Conservation (phyloP, 2,888 invertebrate species). For the Leptarthrus brevirostris region DNA sequence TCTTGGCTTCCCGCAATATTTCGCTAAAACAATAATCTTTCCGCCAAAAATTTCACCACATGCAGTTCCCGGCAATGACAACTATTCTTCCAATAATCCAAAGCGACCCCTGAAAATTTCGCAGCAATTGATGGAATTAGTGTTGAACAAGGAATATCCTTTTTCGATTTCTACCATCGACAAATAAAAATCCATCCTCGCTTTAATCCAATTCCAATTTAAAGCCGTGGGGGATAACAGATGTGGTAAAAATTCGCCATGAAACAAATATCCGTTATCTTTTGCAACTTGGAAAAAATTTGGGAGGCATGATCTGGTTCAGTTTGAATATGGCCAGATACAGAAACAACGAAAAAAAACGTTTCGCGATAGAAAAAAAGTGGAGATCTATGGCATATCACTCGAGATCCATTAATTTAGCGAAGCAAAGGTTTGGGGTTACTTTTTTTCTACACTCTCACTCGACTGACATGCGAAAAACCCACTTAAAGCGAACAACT, state of each 20-base stretch:
- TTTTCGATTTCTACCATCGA: too few relatives aligned
- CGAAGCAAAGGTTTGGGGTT: background rate
- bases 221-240: too few relatives aligned
- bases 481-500: constrained; percentile 41
- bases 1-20: too few relatives aligned
- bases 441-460: background rate
- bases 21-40: too few relatives aligned
- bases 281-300: background rate
- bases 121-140: too few relatives aligned
- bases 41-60: too few relatives aligned
- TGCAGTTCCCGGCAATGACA: too few relatives aligned
- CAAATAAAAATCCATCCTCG: too few relatives aligned
- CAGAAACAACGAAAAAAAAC: constrained; percentile 13
- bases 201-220: too few relatives aligned
- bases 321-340: constrained; percentile 16
- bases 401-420: constrained; percentile 44
- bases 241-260: background rate
- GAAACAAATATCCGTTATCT: background rate
- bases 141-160: too few relatives aligned
- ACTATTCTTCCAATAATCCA: too few relatives aligned
- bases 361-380: constrained; percentile 17
- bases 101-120: too few relatives aligned
- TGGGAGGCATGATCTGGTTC: constrained; percentile 15
- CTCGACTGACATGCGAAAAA: constrained; percentile 23
- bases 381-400: constrained; percentile 15